Base-by-base conservation (phyloP, 2,113 vertebrate species). In the Pyrgilauda ruficollis region DNA sequence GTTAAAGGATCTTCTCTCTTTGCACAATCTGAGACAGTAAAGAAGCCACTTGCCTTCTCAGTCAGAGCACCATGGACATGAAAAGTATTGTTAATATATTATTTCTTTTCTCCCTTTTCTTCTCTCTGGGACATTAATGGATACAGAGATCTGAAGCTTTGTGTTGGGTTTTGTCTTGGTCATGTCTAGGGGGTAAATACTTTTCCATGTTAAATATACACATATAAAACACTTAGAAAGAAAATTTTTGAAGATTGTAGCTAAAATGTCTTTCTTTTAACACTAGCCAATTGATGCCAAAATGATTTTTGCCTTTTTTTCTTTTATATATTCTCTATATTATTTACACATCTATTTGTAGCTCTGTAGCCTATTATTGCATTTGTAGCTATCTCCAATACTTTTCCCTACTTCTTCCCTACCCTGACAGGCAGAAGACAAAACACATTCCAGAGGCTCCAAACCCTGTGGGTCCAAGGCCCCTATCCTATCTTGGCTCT, bases 211-310 rank as follows among this genome's bases (percentile, higher is more conserved):
- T 18, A 69, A 59, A 28, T 74, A 74, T 13, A 66, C 24, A 84
- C 8, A 67, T 7, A 69, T 5, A 74, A 89, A 95, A 52, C 8
- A 39, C 6, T 74, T 59, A 16, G 50, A 75, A 83, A 86, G 22
- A 88, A 75, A 49, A 14, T 11, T 49, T 75, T 35, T 43, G 10
- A 44, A 70, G 13, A 41, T 11, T 78, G 28, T 31, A 56, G 33
- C 13, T 67, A 44, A 55, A 78, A 66, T 15, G 5, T 27, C 5
- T 66, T 50, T 43, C 1, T 78, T 89, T 69, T 19, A 63, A 74
- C 3, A 50, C 33, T 7, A 70, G 15, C 43, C 47, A 52, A 41
- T 47, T 55, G 49, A 64, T 19, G 15, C 19, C 0, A 0, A 12
- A 41, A 47, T 66, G 24, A 56, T 30, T 56, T 84, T 64, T 74